Evolutionary conservation across 35 echinoderm and acorn worm species (phyloP).

Genomic region (Eucidaris tribuloides): DNA sequence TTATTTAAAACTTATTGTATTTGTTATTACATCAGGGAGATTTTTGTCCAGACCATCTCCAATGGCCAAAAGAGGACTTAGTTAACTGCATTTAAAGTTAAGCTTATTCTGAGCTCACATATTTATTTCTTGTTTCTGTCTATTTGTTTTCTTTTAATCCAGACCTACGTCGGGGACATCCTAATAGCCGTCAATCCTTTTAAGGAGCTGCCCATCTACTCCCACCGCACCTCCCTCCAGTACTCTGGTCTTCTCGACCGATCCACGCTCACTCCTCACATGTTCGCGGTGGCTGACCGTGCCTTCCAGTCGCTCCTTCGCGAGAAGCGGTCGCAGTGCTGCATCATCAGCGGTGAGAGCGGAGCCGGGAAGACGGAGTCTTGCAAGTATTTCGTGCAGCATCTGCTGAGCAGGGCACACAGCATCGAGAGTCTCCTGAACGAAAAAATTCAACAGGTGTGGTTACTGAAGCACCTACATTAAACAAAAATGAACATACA

Average conservation of each 20-base stretch:
- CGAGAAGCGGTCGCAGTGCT: conserved; percentile 74
- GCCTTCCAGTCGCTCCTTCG: conserved; percentile 74
- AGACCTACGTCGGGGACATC: conserved; percentile 99
- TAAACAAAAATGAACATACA: too few relatives aligned
- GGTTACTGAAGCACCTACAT: too few relatives aligned
- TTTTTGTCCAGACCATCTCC: too few relatives aligned
- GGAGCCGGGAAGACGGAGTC: conserved; percentile 96
- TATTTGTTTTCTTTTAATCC: neutral
- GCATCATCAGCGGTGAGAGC: conserved; percentile 98
- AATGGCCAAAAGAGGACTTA: too few relatives aligned
- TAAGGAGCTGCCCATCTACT: conserved; percentile 89
- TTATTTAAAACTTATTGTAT: too few relatives aligned
- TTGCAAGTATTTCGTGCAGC: conserved; percentile 85
- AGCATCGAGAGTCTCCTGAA: conserved; percentile 82
- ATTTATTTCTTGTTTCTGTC: too few relatives aligned
- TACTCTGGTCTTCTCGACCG: conserved; percentile 56
- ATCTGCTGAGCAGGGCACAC: conserved; percentile 63
- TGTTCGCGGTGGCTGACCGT: conserved; percentile 80
- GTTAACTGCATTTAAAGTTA: too few relatives aligned
- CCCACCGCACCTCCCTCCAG: conserved; percentile 47
- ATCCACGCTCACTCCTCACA: conserved; percentile 59
- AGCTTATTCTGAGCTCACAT: too few relatives aligned
- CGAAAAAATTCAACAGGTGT: conserved; percentile 98
- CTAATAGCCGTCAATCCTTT: conserved; percentile 91
- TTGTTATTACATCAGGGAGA: too few relatives aligned